phyloP scores from a whole-genome alignment of 2,113 vertebrate species.

The Pongo pygmaeus region DNA sequence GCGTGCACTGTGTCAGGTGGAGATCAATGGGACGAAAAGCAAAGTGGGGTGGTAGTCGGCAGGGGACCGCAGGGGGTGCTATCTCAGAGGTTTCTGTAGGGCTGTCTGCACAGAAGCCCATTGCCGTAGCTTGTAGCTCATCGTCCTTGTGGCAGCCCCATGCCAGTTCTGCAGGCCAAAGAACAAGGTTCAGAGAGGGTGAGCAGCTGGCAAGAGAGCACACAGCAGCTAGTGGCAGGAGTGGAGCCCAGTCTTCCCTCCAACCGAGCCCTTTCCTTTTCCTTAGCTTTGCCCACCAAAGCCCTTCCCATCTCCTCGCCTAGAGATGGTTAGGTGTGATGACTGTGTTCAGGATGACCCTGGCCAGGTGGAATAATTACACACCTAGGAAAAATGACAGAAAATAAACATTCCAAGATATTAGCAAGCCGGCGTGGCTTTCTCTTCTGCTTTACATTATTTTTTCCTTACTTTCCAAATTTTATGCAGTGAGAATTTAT shows the following conservation, averaged over 20 bases:
- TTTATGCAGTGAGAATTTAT: neutral
- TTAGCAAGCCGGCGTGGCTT: too few relatives aligned
- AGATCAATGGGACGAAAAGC: neutral
- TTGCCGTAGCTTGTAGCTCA: fast-evolving
- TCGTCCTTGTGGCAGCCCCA: neutral
- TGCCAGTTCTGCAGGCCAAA: neutral
- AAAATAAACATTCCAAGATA: too few relatives aligned
- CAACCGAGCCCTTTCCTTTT: neutral
- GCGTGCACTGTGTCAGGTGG: neutral
- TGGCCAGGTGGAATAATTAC: neutral
- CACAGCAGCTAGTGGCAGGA: neutral
- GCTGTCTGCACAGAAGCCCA: too few relatives aligned
- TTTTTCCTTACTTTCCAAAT: neutral
- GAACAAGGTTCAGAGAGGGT: neutral
- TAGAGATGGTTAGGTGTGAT: neutral
- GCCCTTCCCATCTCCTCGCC: neutral
- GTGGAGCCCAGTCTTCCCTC: neutral
- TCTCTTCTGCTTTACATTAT: neutral
- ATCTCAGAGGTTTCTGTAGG: neutral
- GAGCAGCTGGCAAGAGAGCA: neutral
- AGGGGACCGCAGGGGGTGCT: too few relatives aligned
- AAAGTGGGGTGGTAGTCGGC: neutral
- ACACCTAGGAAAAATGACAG: neutral
- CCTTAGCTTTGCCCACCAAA: neutral
- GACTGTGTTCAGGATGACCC: neutral